A percentile compares a stretch with the other conserved stretches of the same genome.
Evolutionary conservation across 2,888 invertebrate species (phyloP).

Genomic region (Orgyia antiqua): DNA sequence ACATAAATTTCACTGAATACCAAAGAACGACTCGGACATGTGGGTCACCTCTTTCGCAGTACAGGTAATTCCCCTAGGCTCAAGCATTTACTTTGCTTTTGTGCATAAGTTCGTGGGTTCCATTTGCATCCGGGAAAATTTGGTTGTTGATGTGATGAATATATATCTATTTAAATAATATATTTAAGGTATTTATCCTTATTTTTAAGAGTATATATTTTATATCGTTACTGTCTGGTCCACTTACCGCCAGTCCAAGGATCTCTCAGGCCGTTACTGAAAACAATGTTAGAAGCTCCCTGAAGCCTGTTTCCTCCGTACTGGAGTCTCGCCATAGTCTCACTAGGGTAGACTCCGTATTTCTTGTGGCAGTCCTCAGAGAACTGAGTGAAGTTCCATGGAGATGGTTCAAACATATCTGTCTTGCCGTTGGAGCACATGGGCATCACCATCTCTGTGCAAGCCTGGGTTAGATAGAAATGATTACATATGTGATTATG

Average conservation of each 20-base stretch:
- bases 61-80: too few species aligned
- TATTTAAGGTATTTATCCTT: too few species aligned
- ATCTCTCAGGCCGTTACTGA: slow-evolving; percentile 91
- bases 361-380: slow-evolving; percentile 82
- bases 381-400: slow-evolving; percentile 85
- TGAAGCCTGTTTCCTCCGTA: slow-evolving; percentile 90
- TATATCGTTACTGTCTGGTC: too few species aligned
- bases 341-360: slow-evolving; percentile 83
- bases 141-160: too few species aligned
- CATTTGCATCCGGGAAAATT: too few species aligned
- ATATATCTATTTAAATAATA: too few species aligned
- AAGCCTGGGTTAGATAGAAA: slow-evolving; percentile 78
- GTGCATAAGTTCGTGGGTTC: too few species aligned
- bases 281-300: slow-evolving; percentile 83
- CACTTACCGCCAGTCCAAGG: slow-evolving; percentile 88
- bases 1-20: neutral
- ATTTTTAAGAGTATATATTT: too few species aligned
- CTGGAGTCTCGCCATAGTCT: slow-evolving; percentile 81
- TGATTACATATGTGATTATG: neutral
- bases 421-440: slow-evolving; percentile 86
- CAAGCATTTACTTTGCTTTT: too few species aligned
- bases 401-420: slow-evolving; percentile 89
- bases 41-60: too few species aligned
- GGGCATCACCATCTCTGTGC: slow-evolving; percentile 99
- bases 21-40: neutral